A percentile compares a stretch with the other conserved stretches of the same genome.
Conservation (phyloP, 2,113 vertebrate genomes). For the Melanocharis versteri region DNA sequence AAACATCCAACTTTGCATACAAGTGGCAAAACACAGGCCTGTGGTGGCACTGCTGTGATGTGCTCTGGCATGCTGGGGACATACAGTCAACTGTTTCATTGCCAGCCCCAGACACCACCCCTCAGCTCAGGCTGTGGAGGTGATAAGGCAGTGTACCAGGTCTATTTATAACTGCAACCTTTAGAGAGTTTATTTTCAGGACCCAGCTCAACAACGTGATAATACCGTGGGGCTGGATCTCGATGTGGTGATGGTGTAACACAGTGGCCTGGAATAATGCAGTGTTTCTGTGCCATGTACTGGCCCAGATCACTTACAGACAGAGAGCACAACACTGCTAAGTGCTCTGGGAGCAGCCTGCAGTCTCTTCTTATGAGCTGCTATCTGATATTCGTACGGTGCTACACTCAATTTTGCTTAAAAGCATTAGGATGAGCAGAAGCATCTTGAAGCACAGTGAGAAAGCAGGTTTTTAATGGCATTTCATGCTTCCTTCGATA, state of each 20-base stretch:
- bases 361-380: background rate
- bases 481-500: background rate
- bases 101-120: background rate
- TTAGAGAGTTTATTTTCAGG: conserved; percentile 3
- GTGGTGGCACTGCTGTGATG: background rate
- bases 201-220: background rate
- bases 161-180: conserved; percentile 26
- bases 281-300: background rate
- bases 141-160: background rate
- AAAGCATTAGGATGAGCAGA: background rate
- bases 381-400: background rate
- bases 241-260: background rate
- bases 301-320: background rate
- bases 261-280: background rate
- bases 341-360: background rate
- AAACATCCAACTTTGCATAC: background rate
- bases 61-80: background rate
- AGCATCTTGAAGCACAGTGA: background rate
- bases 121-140: background rate
- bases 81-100: background rate
- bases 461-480: background rate
- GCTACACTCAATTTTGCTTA: background rate
- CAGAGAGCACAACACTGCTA: background rate
- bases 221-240: background rate
- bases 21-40: background rate